Conservation (phyloP, 2,888 invertebrate genomes). For the Nezara viridula region DNA sequence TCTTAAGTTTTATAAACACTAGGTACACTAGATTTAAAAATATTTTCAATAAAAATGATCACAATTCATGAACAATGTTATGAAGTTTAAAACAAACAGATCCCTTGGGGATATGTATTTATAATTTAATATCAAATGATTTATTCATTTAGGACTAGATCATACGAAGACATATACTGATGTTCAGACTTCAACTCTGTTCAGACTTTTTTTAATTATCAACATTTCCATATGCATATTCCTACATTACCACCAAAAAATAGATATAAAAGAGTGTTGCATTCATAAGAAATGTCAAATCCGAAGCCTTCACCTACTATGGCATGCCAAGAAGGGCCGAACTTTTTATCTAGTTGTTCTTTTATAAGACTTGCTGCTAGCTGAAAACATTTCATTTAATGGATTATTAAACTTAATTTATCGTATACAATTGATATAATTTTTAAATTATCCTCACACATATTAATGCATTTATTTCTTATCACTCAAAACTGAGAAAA, state of each 20-base stretch:
- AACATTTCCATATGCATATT: slow-evolving; percentile 91
- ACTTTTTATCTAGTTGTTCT: slow-evolving; percentile 95
- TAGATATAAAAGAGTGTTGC: slow-evolving; percentile 87
- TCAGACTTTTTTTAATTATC: slow-evolving; percentile 65
- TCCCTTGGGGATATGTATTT: slow-evolving; percentile 54
- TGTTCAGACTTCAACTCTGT: slow-evolving; percentile 56
- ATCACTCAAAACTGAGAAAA: too few species aligned
- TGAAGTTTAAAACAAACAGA: slow-evolving; percentile 36
- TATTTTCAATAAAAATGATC: slow-evolving; percentile 56
- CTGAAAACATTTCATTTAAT: slow-evolving; percentile 71
- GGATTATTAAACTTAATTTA: not conserved
- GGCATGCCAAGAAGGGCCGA: slow-evolving; percentile 95
- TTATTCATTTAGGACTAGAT: slow-evolving; percentile 54
- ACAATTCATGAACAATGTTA: slow-evolving; percentile 53
- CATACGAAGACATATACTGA: slow-evolving; percentile 39
- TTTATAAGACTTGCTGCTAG: slow-evolving; percentile 94
- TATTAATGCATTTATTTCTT: too few species aligned
- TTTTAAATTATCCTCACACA: not conserved
- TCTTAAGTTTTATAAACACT: slow-evolving; percentile 21
- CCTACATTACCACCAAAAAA: slow-evolving; percentile 94
- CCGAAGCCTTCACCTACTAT: slow-evolving; percentile 96
- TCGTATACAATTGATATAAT: not conserved
- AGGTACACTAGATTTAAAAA: slow-evolving; percentile 47
- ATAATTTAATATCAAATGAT: slow-evolving; percentile 48
- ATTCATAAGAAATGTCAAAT: slow-evolving; percentile 92